Conservation (phyloP, 2,113 vertebrate species). For the Chaetorhynchus papuensis region DNA sequence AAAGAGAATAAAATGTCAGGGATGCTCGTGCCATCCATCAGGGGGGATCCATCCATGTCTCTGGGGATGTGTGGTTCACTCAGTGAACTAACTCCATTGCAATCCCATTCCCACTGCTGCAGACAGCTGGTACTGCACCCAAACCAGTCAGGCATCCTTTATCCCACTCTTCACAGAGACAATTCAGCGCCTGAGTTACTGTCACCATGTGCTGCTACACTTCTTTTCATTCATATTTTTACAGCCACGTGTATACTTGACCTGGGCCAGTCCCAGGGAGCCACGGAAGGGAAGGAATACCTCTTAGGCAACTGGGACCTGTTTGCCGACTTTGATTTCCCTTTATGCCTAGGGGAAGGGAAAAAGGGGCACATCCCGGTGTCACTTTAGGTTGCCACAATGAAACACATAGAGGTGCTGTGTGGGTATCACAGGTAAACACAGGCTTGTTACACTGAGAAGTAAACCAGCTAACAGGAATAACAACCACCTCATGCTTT, state of each 20-base stretch:
- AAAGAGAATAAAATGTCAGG: background rate
- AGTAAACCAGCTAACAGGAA: background rate
- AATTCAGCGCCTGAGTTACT: background rate
- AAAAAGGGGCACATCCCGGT: background rate
- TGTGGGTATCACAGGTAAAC: background rate
- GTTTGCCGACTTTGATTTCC: background rate
- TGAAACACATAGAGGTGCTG: background rate
- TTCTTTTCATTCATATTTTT: background rate
- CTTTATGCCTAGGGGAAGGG: background rate
- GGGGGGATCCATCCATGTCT: background rate
- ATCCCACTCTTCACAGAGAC: background rate
- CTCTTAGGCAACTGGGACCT: background rate
- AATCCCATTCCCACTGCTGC: background rate
- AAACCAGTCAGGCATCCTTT: background rate
- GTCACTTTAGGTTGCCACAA: background rate
- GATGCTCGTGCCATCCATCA: fast-evolving
- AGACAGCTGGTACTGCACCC: background rate
- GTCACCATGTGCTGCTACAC: background rate
- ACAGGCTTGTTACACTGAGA: background rate
- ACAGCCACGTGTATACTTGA: fast-evolving
- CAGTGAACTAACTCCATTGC: background rate
- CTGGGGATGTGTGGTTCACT: background rate
- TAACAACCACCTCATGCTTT: background rate
- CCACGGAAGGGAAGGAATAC: background rate
- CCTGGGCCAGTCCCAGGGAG: background rate